Evolutionary conservation across 2,888 invertebrate genomes (phyloP).

Genomic region (Platycheirus albimanus): DNA sequence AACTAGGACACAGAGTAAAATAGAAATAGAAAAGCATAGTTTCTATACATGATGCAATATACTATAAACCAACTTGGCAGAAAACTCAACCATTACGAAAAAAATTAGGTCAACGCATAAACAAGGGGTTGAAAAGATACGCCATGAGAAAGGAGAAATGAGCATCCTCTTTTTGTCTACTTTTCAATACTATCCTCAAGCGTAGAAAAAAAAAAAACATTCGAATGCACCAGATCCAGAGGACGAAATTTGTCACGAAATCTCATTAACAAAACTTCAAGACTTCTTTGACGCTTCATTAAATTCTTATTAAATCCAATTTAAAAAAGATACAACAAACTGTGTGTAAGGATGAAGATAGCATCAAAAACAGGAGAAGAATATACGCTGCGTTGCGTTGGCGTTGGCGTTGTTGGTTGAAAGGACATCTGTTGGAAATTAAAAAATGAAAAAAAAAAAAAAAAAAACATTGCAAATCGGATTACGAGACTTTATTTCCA

Average conservation of each 20-base stretch:
- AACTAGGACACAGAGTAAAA: slow-evolving; percentile 6
- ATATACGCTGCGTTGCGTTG: no score
- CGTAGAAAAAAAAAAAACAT: background rate
- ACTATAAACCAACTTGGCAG: slow-evolving; percentile 10
- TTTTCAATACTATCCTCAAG: no score
- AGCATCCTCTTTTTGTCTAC: background rate
- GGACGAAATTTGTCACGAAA: slow-evolving; percentile 42
- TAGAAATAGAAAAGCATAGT: slow-evolving; percentile 12
- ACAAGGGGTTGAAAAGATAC: background rate
- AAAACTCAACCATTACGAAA: slow-evolving; percentile 26
- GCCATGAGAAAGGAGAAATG: no score
- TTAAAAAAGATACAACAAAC: slow-evolving; percentile 19
- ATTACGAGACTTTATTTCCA: slow-evolving; percentile 55
- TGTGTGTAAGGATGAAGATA: slow-evolving; percentile 2
- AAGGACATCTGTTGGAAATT: slow-evolving; percentile 5
- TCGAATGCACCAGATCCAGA: slow-evolving; percentile 18
- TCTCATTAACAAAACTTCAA: slow-evolving; percentile 53
- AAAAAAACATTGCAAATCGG: slow-evolving; percentile 31
- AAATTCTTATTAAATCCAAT: slow-evolving; percentile 59
- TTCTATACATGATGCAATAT: background rate
- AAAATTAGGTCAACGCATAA: slow-evolving; percentile 46
- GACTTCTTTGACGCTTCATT: slow-evolving; percentile 51
- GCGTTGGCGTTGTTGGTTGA: no score
- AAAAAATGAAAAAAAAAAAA: background rate
- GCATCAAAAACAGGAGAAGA: background rate